Conservation (phyloP, 2,113 vertebrate genomes). For the Cacatua alba region DNA sequence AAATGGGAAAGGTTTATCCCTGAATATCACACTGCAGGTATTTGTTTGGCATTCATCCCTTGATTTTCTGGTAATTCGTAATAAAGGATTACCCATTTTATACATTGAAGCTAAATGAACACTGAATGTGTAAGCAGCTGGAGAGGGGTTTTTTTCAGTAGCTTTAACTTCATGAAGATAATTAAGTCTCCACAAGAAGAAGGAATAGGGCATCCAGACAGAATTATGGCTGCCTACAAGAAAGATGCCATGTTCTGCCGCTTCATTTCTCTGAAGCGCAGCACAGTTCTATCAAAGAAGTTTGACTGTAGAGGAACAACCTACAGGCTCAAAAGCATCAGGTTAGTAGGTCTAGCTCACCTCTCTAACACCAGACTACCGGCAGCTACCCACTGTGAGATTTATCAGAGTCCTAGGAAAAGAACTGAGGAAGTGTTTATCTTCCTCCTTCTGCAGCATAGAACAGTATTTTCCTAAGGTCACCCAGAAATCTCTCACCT, state of each 20-base stretch:
- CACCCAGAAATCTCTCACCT: not conserved
- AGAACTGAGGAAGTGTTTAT: not conserved
- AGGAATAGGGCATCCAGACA: not conserved
- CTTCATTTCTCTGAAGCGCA: not conserved
- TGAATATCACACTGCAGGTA: not conserved
- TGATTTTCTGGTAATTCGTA: not conserved
- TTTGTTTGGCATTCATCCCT: not conserved
- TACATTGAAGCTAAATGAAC: not conserved
- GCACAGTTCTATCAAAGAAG: not conserved
- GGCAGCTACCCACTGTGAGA: not conserved
- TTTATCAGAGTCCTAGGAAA: not conserved
- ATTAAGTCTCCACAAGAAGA: not conserved
- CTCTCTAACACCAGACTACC: not conserved
- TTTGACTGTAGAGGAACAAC: not conserved
- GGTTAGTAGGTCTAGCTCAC: not conserved
- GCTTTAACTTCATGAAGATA: not conserved
- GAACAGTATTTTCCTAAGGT: not conserved
- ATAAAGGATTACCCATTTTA: not conserved
- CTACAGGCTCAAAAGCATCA: not conserved
- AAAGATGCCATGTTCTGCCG: not conserved
- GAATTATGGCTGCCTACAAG: not conserved
- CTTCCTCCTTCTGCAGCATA: not conserved
- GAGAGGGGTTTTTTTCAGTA: not conserved
- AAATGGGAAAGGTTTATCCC: not conserved
- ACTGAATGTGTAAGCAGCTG: not conserved